Evolutionary conservation across 2,888 invertebrate genomes (phyloP), one percentile per base, ranked within the genome.

Genomic region (Pyrochroa serraticornis): DNA sequence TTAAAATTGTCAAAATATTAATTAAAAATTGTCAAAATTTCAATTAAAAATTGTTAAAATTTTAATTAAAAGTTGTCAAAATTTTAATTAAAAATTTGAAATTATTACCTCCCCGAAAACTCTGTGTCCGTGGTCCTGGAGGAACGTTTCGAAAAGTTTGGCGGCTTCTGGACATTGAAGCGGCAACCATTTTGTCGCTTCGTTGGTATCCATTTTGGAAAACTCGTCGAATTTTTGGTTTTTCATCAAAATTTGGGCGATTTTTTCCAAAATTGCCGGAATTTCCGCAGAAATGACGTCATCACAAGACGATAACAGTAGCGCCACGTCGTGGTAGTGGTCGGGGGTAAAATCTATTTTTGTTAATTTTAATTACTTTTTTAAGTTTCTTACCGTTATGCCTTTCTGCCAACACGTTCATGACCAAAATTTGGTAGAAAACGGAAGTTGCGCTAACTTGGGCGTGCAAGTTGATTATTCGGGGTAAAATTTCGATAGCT

Each of bases 261-360:
- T 75, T 44, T 68, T 58, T 63, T 77, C 72, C 10, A 79, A 60
- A 46, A 66, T 65, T 13, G 68, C 68, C 46, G 73, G 87, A 66
- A 93, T 86, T 72, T 92, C 90, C 0, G 89, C 91, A 10, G 92
- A 92, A 46, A 90, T 81, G 0, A 91, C 88, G 60, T 88, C 84
- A 0, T 78, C 77, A 65, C 89, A 89, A 0, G 88, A 86, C 7
- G 89, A 85, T 34, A 92, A 79, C 13, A 93, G 75, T 22, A 82
- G 70, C 0, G 88, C 85, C 41, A 92, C 84, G 75, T 93, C 92
- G 34, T 84, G 82, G 67, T 87, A 87, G 63, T 89, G 85, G 9
- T 88, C 87, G 0, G 80, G 75, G 1, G 83, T 84, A 70, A 90
- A 56, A 34, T 68, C 69, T 67, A 35, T 7, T 43, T n/a, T 49